Evolutionary conservation across 2,888 invertebrate genomes (phyloP), one percentile per base, ranked within the genome.

Genomic region (Mythimna albipuncta): DNA sequence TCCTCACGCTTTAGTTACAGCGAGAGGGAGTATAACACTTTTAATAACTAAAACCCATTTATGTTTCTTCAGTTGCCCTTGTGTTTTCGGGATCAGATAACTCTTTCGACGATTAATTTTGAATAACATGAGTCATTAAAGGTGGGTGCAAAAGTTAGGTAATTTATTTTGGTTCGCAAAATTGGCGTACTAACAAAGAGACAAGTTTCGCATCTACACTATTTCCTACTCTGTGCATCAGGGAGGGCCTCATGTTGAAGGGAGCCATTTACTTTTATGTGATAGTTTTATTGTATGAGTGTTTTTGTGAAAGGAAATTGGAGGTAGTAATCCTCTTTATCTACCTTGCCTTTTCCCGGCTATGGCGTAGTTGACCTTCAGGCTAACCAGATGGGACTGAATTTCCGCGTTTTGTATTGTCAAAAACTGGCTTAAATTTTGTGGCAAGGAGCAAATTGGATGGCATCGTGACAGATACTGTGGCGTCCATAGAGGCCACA

Each of bases 201-300:
- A 21, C 9, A 59, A 55, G 21, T 61, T 44, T 63, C 76, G 1
- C 32, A 16, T 75, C 74, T 69, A 19, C 11, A 13, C 32, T 0
- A 7, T n/a, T 50, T 41, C 47, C 4, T 75, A 50, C 1, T 74
- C 76, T 75, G 21, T 74, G 74, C 69, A 68, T 68, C 38, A 13
- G 2, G 6, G 69, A 38, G 26, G 69, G 65, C 44, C 57, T 67
- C 64, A 71, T 72, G 77, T 69, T 54, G 55, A 81, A 80, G 47
- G 50, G 57, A 64, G 32, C 64, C 69, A 72, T 76, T 72, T 57
- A 62, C 57, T 79, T 76, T 79, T 75, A 75, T 79, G 66, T 41
- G 58, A 79, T 79, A 79, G 79, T 79, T 78, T 79, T 78, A 78
- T 67, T 77, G 66, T 78, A 65, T 54, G 63, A 54, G 77, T 66